Base-by-base conservation (phyloP, 2,113 vertebrate species). In the Ceyx melanurus region DNA sequence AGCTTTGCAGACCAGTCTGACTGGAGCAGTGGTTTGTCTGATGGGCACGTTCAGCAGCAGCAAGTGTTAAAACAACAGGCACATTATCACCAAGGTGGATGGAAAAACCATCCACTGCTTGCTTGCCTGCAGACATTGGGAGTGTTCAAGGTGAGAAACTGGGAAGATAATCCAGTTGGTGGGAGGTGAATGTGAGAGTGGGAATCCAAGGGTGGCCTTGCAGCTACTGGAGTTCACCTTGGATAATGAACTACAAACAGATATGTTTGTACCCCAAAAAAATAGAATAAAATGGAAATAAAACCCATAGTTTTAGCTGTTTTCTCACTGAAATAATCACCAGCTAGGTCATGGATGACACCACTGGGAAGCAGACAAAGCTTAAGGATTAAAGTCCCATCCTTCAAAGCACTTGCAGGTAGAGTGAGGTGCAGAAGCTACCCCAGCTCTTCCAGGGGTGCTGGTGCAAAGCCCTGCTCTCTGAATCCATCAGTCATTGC, bases 31-130 rank as follows among this genome's bases (percentile, higher is more conserved):
- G 64, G 65, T 62, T 91, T 84, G 83, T 68, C 64, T 74, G 80
- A 86, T 84, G 92, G 76, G 71, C 1, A 0, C 0, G 2, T 91
- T 91, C 93, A 77, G 87, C 81, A 60, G 40, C 82, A 85, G 82
- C 92, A 95, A 74, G 78, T 85, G 86, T 85, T 94, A 89, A 92
- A 96, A 91, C 78, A 95, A 86, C 87, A 92, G 67, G 72, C 74
- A 82, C 62, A 68, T 95, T 95, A 96, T 96, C 94, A 94, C 95
- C 60, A 74, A 13, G n/a, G 40, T 91, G 67, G 35, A 64, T 89
- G 54, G 71, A 74, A 94, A 87, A 93, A 58, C 81, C 78, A 25
- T 48, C 90, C 86, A 76, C 45, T 57, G 23, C 86, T 90, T 86
- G 62, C 86, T 20, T 93, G 78, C 65, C 73, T 86, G 86, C 56